These are phyloP conservation scores for Orussus abietinus DNA, from an alignment of 1,140 invertebrate genomes.

Conservation along the genomic window DNA sequence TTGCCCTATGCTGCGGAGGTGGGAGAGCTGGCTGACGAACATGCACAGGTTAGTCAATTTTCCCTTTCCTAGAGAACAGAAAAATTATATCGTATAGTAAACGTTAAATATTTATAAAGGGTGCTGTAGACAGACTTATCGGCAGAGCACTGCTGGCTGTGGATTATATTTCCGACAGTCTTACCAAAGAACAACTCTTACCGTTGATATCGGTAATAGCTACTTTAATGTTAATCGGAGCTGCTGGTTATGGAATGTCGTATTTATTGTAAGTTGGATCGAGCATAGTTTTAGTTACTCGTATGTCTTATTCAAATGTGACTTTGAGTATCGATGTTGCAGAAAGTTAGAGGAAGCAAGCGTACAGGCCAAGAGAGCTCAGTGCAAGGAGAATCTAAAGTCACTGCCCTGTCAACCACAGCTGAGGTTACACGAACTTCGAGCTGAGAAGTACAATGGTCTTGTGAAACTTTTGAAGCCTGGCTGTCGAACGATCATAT, in stretches of 20 bases:
- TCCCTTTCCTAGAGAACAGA: too few species aligned
- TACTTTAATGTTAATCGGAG: slow-evolving; percentile 76
- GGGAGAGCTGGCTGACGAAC: slow-evolving; percentile 53
- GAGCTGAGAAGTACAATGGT: slow-evolving; percentile 93
- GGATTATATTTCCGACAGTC: slow-evolving; percentile 70
- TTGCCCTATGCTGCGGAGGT: slow-evolving; percentile 66
- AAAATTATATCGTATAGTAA: slow-evolving; percentile 11
- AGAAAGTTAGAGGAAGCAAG: slow-evolving; percentile 77
- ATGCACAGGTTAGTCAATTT: slow-evolving; percentile 54
- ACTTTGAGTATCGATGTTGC: slow-evolving; percentile 18
- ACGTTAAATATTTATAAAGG: slow-evolving; percentile 32
- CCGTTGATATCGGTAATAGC: slow-evolving; percentile 77
- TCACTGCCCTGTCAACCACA: slow-evolving; percentile 56
- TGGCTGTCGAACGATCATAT: slow-evolving; percentile 87
- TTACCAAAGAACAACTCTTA: slow-evolving; percentile 78
- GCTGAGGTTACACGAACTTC: slow-evolving; percentile 83
- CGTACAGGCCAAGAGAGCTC: slow-evolving; percentile 61
- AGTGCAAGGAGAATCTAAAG: slow-evolving; percentile 49
- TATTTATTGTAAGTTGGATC: slow-evolving; percentile 82
- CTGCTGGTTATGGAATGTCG: slow-evolving; percentile 82
- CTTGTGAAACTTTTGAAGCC: slow-evolving; percentile 90
- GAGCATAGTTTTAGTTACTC: slow-evolving; percentile 13
- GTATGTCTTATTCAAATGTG: slow-evolving; percentile 3
- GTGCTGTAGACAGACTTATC: slow-evolving; percentile 69
- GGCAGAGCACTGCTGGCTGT: slow-evolving; percentile 65